Base-by-base conservation (phyloP, 2,113 vertebrate genomes). In the Sylvicapra grimmia region DNA sequence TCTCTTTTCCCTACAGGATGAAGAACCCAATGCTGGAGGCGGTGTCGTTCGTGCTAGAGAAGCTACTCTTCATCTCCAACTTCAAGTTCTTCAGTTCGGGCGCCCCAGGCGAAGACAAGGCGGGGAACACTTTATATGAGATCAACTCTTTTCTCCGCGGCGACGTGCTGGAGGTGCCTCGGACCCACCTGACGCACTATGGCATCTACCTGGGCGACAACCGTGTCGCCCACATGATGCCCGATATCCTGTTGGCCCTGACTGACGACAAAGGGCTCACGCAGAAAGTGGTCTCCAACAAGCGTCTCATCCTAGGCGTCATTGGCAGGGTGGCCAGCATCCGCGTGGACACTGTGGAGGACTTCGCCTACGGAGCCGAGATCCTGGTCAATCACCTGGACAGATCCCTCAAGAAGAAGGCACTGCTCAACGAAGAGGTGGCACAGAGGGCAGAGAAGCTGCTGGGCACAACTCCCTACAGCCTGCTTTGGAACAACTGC, bases 401-500 rank as follows among this genome's bases (percentile, higher is more conserved):
- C 68, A 47, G 86, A 44, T 86, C 96, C 58, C 98, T 98, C 94
- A 97, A 98, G 94, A 98, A 95, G 63, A 98, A 96, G 49, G 98
- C 99, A 13, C 97, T 99, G 68, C 53, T 95, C 49, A 99, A 98
- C 23, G 99, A 99, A 80, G 99, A 99, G 49, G 99, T 99, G 36
- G 99, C 99, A 0, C 96, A 54, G 53, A 98, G 99, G 96, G 99
- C 99, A 0, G 99, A 99, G 98, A 98, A 98, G 88, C 98, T 99
- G 49, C 94, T 99, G 92, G 99, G 99, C 6, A 23, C 97, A 2
- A 98, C 99, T 4, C 98, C 98, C 1, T 99, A 99, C 98, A 99
- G 99, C 97, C 98, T 99, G 33, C 99, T 99, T 82, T 99, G 99
- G 99, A 99, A 99, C 98, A 99, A 99, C 98, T 99, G 99, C 89